These are phyloP conservation scores for Glossophaga mutica DNA, from an alignment of 2,797 vertebrate genomes.

Conservation along the genomic window DNA sequence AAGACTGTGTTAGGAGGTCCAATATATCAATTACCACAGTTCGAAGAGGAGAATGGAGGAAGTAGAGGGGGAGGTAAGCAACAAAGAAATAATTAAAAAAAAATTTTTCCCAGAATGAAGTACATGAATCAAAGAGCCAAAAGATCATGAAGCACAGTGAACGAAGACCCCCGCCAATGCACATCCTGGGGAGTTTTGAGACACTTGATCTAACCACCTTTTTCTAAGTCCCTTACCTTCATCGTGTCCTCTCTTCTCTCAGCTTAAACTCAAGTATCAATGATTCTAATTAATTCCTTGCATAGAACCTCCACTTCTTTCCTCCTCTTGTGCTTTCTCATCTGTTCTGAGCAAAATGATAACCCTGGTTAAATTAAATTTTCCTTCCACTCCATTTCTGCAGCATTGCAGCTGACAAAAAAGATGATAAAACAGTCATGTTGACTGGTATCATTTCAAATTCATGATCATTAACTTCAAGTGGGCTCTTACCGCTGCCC, in stretches of 20 bases:
- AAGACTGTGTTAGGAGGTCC: background rate
- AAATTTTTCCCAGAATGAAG: background rate
- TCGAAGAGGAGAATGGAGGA: background rate
- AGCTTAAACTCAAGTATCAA: background rate
- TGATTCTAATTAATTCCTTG: background rate
- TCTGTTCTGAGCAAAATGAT: background rate
- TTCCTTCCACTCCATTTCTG: background rate
- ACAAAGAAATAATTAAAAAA: background rate
- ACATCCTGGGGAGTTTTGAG: background rate
- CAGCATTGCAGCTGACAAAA: background rate
- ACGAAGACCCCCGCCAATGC: background rate
- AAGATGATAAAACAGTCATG: background rate
- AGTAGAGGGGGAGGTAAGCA: background rate
- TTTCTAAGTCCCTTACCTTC: background rate
- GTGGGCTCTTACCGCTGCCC: background rate
- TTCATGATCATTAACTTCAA: background rate
- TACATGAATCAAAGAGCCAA: background rate
- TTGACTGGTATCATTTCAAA: background rate
- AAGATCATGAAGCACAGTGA: background rate
- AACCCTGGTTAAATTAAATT: background rate
- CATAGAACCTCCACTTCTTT: background rate
- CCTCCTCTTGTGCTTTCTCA: background rate
- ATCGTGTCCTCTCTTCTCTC: background rate
- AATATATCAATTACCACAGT: background rate
- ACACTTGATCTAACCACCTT: background rate